Evolutionary conservation across 2,113 vertebrate species (phyloP).

Genomic region (Telmatochromis brichardi): DNA sequence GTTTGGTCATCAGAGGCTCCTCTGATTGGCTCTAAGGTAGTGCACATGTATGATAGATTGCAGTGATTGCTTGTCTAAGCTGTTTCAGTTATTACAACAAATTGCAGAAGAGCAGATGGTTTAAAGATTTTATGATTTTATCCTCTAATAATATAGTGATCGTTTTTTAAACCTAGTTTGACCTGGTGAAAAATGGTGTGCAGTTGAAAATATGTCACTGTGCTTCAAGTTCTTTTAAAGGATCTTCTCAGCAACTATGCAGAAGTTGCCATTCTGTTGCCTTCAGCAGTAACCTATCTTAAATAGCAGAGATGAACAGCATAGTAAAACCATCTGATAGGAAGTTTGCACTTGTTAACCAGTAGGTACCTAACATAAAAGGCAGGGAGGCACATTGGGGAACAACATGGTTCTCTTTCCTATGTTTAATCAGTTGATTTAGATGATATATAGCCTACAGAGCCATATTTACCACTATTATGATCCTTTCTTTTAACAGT

Average conservation of each 20-base stretch:
- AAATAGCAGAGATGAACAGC: neutral
- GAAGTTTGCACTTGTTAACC: neutral
- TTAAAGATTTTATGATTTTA: neutral
- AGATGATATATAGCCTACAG: neutral
- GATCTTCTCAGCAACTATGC: neutral
- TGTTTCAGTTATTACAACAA: neutral
- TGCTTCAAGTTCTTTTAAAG: neutral
- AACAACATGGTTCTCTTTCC: neutral
- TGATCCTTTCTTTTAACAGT: neutral
- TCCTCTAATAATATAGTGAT: neutral
- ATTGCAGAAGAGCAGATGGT: neutral
- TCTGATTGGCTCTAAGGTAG: neutral
- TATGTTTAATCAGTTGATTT: neutral
- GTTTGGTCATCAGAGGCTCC: neutral
- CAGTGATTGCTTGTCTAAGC: neutral
- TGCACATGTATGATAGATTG: neutral
- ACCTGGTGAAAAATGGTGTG: fast-evolving
- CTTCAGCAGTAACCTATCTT: neutral
- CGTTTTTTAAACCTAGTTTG: neutral
- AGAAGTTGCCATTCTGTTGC: neutral
- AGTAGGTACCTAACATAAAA: neutral
- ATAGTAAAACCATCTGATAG: neutral
- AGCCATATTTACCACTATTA: neutral
- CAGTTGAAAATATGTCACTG: neutral
- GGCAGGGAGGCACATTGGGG: neutral